Evolutionary conservation across 2,888 invertebrate species (phyloP), one percentile per base, ranked within the genome.

Genomic region (Allygus modestus): DNA sequence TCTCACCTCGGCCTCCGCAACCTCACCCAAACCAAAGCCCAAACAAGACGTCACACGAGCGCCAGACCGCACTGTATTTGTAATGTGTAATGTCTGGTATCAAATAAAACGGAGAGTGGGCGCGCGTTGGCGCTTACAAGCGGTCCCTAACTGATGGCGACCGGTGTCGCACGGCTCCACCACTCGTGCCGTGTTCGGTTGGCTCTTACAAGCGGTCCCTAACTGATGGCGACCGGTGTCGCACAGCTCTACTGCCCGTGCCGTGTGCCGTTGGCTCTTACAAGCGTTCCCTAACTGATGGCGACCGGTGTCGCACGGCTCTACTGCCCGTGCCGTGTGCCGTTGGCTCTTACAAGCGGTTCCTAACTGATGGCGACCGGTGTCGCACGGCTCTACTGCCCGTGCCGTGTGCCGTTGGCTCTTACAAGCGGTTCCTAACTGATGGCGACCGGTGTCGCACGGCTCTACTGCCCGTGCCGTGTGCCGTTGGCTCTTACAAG

Each of bases 1-100:
- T 58, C 65, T 28, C 31, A 31, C 65, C 28, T 31, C 65, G 58
- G 5, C 58, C 65, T 65, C 65, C 65, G 65, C 65, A 65, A 65
- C 65, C 65, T 65, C 65, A 65, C 65, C 65, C 65, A 65, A 65
- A 65, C 65, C 65, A 65, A 65, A 65, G 65, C 65, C 65, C 65
- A 65, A 65, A 65, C 65, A 65, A 65, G 65, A 65, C 65, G 31
- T 65, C 65, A 65, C 31, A 65, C 65, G 31, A 65, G 65, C 65
- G 65, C 65, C 65, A 65, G 31, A 46, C 37, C 46, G 46, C 46
- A 28, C 65, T 26, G 65, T 65, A 65, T 65, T 65, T 65, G 65
- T 65, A 65, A 65, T 65, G 65, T 65, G 65, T 65, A 65, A 65
- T 65, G 65, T 65, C 65, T 31, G 65, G 65, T 65, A 65, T 65